Base-by-base conservation (phyloP, 2,888 invertebrate species). In the Synergus laeviventris region DNA sequence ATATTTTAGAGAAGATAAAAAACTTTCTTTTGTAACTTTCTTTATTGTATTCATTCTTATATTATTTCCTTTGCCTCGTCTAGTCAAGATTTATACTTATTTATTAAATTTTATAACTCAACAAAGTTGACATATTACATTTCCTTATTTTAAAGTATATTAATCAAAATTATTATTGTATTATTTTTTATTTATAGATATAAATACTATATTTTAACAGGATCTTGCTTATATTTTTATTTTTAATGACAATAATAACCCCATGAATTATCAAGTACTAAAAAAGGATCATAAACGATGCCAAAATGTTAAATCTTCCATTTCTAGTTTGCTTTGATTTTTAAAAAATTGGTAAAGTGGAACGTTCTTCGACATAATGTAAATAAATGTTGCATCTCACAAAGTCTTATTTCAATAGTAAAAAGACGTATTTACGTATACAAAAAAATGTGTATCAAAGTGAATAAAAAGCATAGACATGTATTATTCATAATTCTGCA, bases 51-150 rank as follows among this genome's bases (percentile, higher is more conserved):
- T n/a, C n/a, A 49, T 31, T 49, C 14, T 49, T 49, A 42, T 5
- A 24, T 66, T 45, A 45, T 31, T 49, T 49, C 11, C 36, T 70
- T 70, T 70, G 70, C 31, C 49, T 49, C 38, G n/a, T 62, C 70
- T 70, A 70, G 70, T 70, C 70, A 70, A 24, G 31, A 31, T 36
- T 4, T 49, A n/a, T 24, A 45, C 49, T 49, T 11, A 54, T 54
- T 12, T 18, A 54, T 54, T 54, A 54, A 54, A 8, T 54, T 18
- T 54, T 9, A 54, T 0, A 54, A 54, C 18, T 59, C 56, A 59
- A 24, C 56, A 59, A 59, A 59, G 21, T 24, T 59, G 14, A 59
- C 3, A 42, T 42, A 24, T 59, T 18, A 59, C 8, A 18, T 59
- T 59, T 21, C 18, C 21, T 8, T 21, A 21, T 18, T 56, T 56